Base-by-base conservation (phyloP, 2,888 invertebrate species). In the Pedicia rivosa region DNA sequence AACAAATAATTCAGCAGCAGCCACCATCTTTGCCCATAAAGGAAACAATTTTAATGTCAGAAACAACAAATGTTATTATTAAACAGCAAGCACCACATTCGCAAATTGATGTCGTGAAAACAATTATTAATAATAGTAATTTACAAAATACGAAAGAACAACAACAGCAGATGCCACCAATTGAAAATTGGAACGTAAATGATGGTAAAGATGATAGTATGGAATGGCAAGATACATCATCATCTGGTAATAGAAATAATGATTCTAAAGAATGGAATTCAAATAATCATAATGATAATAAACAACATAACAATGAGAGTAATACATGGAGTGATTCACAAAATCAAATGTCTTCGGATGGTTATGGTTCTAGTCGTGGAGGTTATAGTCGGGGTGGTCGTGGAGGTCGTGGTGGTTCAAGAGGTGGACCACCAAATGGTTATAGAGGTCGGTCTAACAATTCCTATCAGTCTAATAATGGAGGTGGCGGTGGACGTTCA, bases 301-400 rank as follows among this genome's bases (percentile, higher is more conserved):
- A 4, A 46, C 52, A 6, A 47, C 50, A 4, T 47, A 46, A 33
- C 49, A 52, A 41, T 47, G 53, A 10, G 40, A 47, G 36, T 37
- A 43, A 5, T 48, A 54, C 15, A 46, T 51, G 35, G 42, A 52
- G 53, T 28, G 51, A 54, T n/a, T 52, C 50, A 20, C 51, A 51
- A 13, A 45, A 48, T 13, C 46, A 47, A 2, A 45, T 47, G n/a
- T n/a, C 8, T 44, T 46, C 14, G 37, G 39, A 4, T 41, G 24
- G 24, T 14, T 15, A 28, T 13, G n/a, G 20, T 13, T 33, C 13
- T 4, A 8, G 33, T 10, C n/a, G 10, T n/a, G n/a, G 31, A 13
- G 8, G 9, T 14, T 13, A 12, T 27, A 14, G 8, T 27, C 27
- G 27, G 3, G 14, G 14, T 27, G 27, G 27, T 32, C 32, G 32